Base-by-base conservation (phyloP, 2,113 vertebrate genomes). In the Stigmatopora nigra region DNA sequence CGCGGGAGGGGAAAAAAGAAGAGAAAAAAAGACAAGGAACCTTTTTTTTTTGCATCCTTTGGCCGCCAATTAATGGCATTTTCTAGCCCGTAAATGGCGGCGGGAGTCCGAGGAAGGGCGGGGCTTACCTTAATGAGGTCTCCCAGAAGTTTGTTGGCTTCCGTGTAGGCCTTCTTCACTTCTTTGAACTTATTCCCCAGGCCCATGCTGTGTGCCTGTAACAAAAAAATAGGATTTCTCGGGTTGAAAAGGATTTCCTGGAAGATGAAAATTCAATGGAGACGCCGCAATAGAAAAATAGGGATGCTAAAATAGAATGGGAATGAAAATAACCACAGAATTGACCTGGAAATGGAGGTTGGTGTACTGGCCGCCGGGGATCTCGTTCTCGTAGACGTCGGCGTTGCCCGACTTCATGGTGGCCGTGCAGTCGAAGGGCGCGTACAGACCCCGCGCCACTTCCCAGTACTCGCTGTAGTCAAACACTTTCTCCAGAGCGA, bases 381-480 rank as follows among this genome's bases (percentile, higher is more conserved):
- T 98, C 91, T 98, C 96, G n/a, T 98, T 98, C 90, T 98, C 94
- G 10, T 97, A 98, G 22, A 98, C 94, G 0, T 98, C 96, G 0
- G 96, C 92, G 58, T 98, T 98, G 59, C 96, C 96, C 0, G 95
- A 96, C 71, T 98, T 98, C 96, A 98, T 98, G 87, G 96, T 98
- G 83, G 96, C 95, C 0, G 96, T 98, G 89, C 96, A 98, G 91
- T 98, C 96, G 8, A 98, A 98, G 0, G 95, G 90, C 2, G 96
- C 91, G 2, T 98, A 98, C 25, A 97, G 90, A 0, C 91, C 95
- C 51, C 96, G 90, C 1, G 95, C 85, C 20, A 92, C 93, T 80
- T 98, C 96, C 96, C 96, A 98, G 81, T 97, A 98, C 73, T 98
- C 95, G 1, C 93, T 97, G 91, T 98, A 98, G 89, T 98, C 96